phyloP scores from a whole-genome alignment of 2,797 vertebrate genomes.

The Melanotaenia boesemani region DNA sequence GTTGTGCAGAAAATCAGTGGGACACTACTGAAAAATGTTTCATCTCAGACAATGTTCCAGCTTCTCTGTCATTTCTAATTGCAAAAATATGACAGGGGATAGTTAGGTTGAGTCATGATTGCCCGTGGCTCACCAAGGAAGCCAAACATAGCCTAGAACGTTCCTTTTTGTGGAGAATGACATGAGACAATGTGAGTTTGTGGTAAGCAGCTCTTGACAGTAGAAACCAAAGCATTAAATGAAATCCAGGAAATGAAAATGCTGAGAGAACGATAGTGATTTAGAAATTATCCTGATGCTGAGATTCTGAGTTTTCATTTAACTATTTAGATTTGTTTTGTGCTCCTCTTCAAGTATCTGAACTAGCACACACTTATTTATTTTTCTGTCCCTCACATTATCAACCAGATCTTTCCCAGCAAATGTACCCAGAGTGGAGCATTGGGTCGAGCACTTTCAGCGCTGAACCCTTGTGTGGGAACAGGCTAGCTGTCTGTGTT shows the following conservation, averaged over 20 bases:
- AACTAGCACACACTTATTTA: constrained; percentile 12
- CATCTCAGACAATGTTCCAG: constrained; percentile 28
- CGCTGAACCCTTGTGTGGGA: constrained; percentile 69
- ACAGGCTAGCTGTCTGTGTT: constrained; percentile 79
- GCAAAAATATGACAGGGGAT: constrained; percentile 68
- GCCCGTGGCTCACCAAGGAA: constrained; percentile 58
- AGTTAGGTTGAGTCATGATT: constrained; percentile 66
- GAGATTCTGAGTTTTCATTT: background rate
- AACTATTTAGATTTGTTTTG: constrained; percentile 11
- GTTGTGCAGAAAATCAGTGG: constrained; percentile 29
- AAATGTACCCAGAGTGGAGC: constrained; percentile 60
- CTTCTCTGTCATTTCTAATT: constrained; percentile 70
- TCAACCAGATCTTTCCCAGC: constrained; percentile 30
- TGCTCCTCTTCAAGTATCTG: constrained; percentile 13
- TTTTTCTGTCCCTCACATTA: constrained; percentile 26
- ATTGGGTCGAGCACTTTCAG: constrained; percentile 69
- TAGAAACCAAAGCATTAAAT: constrained; percentile 57
- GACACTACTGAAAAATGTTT: constrained; percentile 45
- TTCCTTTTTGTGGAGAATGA: constrained; percentile 68
- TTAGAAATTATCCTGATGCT: constrained; percentile 20
- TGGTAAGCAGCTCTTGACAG: constrained; percentile 68
- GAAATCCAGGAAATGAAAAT: constrained; percentile 34
- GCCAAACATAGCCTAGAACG: constrained; percentile 72
- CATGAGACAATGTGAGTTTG: constrained; percentile 71
- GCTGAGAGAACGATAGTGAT: constrained; percentile 28